Evolutionary conservation across 2,797 vertebrate species (phyloP).

Genomic region (Clarias platycephalus): DNA sequence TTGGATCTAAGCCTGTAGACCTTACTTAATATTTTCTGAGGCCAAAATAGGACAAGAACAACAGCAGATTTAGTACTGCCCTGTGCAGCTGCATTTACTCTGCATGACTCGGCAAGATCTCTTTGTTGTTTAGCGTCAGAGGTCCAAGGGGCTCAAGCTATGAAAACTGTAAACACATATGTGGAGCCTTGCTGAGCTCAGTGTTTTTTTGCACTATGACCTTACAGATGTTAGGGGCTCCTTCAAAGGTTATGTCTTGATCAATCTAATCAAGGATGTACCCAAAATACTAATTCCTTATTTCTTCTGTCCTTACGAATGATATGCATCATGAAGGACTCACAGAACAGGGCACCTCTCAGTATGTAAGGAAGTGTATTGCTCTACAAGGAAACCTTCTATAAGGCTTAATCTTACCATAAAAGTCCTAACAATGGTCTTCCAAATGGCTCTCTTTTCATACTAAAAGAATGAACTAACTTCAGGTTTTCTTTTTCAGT

Average conservation of each 20-base stretch:
- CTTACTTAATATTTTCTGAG: conserved; percentile 38
- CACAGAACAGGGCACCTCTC: neutral
- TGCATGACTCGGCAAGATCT: conserved; percentile 17
- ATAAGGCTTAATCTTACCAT: neutral
- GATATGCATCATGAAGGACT: neutral
- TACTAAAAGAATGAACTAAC: neutral
- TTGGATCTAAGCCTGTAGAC: conserved; percentile 38
- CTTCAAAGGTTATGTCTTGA: neutral
- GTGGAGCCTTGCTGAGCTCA: conserved; percentile 15
- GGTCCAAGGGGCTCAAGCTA: conserved; percentile 11
- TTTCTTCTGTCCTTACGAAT: neutral
- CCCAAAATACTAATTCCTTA: neutral
- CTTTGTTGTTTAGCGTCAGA: conserved; percentile 25
- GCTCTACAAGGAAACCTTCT: neutral
- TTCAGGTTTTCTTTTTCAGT: neutral
- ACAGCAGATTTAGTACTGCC: conserved; percentile 36
- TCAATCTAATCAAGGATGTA: neutral
- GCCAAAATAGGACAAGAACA: conserved; percentile 28
- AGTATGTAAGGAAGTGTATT: neutral
- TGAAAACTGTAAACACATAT: conserved; percentile 19
- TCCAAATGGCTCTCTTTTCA: neutral
- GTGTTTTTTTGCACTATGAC: conserved; percentile 2
- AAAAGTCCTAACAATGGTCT: neutral
- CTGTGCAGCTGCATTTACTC: conserved; percentile 44
- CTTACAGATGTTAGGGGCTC: conserved; percentile 15